A percentile compares a stretch with the other conserved stretches of the same genome.
phyloP scores from a whole-genome alignment of 1,140 invertebrate genomes.

The Nymphalis io region DNA sequence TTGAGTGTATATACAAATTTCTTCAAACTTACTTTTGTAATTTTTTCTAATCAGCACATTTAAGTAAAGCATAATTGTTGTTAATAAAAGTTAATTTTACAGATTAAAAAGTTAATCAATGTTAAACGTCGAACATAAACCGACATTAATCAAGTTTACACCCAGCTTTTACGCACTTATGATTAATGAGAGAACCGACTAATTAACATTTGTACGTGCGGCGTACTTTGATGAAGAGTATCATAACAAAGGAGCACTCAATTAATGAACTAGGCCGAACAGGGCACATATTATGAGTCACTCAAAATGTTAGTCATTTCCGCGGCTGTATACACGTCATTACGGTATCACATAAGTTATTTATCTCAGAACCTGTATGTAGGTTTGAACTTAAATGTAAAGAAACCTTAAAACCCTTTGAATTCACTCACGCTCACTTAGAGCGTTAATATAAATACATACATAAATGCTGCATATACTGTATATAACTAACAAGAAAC shows the following conservation, averaged over 20 bases:
- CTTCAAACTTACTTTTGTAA: too few relatives aligned
- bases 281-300: not conserved
- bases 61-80: too few relatives aligned
- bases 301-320: conserved; percentile 2
- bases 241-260: conserved; percentile 21
- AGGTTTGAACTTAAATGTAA: too few relatives aligned
- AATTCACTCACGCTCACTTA: too few relatives aligned
- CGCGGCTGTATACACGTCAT: not conserved
- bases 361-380: too few relatives aligned
- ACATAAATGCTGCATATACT: too few relatives aligned
- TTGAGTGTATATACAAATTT: too few relatives aligned
- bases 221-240: conserved; percentile 15
- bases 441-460: too few relatives aligned
- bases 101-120: conserved; percentile 13
- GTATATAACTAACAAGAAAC: too few relatives aligned
- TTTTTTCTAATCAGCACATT: too few relatives aligned
- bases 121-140: conserved; percentile 15
- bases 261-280: conserved; percentile 11
- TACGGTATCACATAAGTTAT: too few relatives aligned
- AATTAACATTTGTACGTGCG: conserved; percentile 20
- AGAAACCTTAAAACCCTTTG: too few relatives aligned
- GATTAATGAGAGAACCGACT: conserved; percentile 23
- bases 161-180: conserved; percentile 22
- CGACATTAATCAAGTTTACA: conserved; percentile 26
- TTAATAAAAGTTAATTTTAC: not conserved